Percentiles rank a stretch among this genome's conserved stretches.
phyloP scores from a whole-genome alignment of 2,113 vertebrate species.

The Poeciliopsis prolifica region DNA sequence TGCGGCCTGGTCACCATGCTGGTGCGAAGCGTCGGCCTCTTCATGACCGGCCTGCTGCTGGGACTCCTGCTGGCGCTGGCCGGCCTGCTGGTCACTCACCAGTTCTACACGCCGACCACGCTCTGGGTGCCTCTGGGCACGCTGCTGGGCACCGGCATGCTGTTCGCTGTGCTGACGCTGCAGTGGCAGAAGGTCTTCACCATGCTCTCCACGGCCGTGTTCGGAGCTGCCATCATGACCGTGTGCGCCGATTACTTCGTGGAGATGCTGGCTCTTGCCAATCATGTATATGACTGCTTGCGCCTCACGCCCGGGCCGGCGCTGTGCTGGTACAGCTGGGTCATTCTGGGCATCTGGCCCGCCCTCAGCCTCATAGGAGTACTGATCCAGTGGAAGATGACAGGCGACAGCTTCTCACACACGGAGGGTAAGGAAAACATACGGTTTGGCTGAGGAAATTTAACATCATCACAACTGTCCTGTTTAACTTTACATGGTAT shows the following conservation, averaged over 20 bases:
- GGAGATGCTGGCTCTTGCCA: conserved; percentile 83
- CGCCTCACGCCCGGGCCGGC: conserved; percentile 76
- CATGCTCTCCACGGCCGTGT: conserved; percentile 83
- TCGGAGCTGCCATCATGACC: conserved; percentile 85
- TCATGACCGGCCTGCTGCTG: conserved; percentile 88
- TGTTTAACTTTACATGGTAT: neutral
- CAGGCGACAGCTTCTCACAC: conserved; percentile 82
- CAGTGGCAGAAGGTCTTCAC: conserved; percentile 88
- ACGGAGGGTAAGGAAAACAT: conserved; percentile 78
- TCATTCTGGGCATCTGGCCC: conserved; percentile 87
- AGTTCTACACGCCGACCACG: conserved; percentile 83
- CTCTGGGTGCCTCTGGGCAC: conserved; percentile 88
- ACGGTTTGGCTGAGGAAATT: too few species aligned
- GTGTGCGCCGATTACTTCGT: conserved; percentile 87
- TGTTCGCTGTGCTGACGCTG: conserved; percentile 87
- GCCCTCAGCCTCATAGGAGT: conserved; percentile 82
- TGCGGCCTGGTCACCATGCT: conserved; percentile 90
- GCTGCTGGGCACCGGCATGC: conserved; percentile 83
- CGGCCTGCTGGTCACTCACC: conserved; percentile 80
- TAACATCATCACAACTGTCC: too few species aligned
- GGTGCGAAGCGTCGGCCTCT: conserved; percentile 89
- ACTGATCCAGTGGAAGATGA: conserved; percentile 89
- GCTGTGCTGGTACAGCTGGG: conserved; percentile 92
- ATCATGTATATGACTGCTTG: conserved; percentile 79
- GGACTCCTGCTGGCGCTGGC: conserved; percentile 85